Base-by-base conservation (phyloP, 2,113 vertebrate genomes). In the Coptodon rendalli region DNA sequence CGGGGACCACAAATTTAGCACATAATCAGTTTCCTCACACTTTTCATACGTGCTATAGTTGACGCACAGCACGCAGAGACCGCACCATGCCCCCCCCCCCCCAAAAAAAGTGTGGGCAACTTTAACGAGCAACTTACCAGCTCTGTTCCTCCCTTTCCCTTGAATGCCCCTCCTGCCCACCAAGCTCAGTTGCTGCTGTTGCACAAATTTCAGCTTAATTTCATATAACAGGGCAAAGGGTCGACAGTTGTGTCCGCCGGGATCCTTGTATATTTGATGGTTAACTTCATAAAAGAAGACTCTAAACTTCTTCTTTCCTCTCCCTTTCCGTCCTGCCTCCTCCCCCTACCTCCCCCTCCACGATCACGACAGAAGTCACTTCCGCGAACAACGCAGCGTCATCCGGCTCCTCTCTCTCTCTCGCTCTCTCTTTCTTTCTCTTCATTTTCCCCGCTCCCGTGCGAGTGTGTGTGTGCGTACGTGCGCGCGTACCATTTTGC, bases 351-450 rank as follows among this genome's bases (percentile, higher is more conserved):
- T 79, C 91, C 86, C 84, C 87, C 85, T 87, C 86, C 63, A 34
- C 87, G 86, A 86, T 92, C 91, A 94, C 93, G 89, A 93, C 94
- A 94, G 82, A 94, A 94, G 93, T 92, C 91, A 95, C 95, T 96
- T 96, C 95, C 96, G 95, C 84, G 95, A 96, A 94, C 92, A 93
- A 94, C 91, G 85, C 71, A 86, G 94, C 95, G 95, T 96, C 96
- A 96, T 93, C 91, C 45, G 19, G 81, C 43, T 57, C 11, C 40
- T 54, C 73, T 76, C 68, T 27, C 61, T 43, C 43, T 1, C 43
- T 7, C n/a, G 0, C 71, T 19, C n/a, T 31, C 6, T n/a, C 11
- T 82, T 19, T 59, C 61, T 56, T 56, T 36, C 50, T 59, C 59
- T 53, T 36, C 63, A 34, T 43, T 56, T 22, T 34, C 34, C 34